Evolutionary conservation across 2,113 vertebrate genomes (phyloP).

Genomic region (Dasyurus viverrinus): DNA sequence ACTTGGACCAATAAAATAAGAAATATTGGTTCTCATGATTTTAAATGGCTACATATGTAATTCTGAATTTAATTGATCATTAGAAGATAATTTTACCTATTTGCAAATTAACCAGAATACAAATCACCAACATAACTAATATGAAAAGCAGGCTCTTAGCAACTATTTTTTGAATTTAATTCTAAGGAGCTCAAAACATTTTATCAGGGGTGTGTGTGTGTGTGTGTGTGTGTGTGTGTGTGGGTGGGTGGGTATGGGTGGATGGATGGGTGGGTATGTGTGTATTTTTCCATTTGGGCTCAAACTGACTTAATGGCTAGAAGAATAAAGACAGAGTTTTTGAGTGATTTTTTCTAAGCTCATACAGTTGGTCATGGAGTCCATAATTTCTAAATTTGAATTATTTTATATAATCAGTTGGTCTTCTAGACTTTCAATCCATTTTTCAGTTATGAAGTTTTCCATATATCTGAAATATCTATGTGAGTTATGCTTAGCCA

Average conservation of each 20-base stretch:
- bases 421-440: neutral
- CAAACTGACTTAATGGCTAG: neutral
- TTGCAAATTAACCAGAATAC: neutral
- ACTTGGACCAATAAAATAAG: neutral
- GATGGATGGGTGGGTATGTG: neutral
- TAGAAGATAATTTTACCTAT: neutral
- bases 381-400: neutral
- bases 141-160: neutral
- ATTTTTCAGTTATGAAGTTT: neutral
- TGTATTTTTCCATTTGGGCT: neutral
- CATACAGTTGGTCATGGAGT: neutral
- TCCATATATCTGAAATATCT: neutral
- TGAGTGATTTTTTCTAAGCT: neutral
- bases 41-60: neutral
- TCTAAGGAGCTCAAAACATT: neutral
- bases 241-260: too few relatives aligned
- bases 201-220: neutral
- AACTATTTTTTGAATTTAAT: neutral
- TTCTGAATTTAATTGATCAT: neutral
- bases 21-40: neutral
- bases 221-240: too few relatives aligned
- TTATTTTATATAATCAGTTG: neutral
- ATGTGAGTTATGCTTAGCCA: slow-evolving; percentile 85
- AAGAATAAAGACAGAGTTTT: neutral
- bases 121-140: neutral